phyloP scores from a whole-genome alignment of 1,140 invertebrate species.

The Ladona fulva region DNA sequence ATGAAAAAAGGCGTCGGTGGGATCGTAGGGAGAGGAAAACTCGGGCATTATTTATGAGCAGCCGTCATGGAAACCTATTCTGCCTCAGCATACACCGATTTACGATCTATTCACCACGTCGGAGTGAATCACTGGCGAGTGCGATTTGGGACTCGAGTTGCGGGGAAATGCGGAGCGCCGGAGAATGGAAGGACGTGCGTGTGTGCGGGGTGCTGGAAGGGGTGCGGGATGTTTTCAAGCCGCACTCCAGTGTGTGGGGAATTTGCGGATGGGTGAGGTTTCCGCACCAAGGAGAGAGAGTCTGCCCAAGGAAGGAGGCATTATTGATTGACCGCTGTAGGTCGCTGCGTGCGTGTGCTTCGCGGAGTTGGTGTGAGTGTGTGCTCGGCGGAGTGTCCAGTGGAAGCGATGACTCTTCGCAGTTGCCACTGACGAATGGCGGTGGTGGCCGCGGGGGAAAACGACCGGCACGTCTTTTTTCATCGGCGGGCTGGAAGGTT shows the following conservation, averaged over 20 bases:
- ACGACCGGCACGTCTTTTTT: neutral
- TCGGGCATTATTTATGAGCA: neutral
- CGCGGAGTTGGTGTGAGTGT: neutral
- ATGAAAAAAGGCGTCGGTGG: neutral
- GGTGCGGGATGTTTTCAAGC: neutral
- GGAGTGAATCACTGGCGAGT: neutral
- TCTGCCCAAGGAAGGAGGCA: neutral
- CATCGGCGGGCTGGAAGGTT: neutral
- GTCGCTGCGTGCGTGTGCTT: neutral
- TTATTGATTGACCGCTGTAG: neutral
- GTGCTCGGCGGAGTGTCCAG: neutral
- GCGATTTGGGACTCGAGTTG: neutral
- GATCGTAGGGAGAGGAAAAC: neutral
- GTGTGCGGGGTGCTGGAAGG: neutral
- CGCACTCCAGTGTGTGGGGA: neutral
- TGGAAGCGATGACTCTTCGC: neutral
- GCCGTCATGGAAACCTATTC: neutral
- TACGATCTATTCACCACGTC: neutral
- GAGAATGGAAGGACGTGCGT: neutral
- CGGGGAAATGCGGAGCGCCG: neutral
- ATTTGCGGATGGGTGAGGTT: neutral
- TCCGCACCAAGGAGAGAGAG: neutral
- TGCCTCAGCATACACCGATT: neutral
- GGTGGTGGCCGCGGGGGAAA: neutral
- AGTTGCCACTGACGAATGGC: neutral